These are phyloP conservation scores for Capreolus pygargus DNA, from an alignment of 2,113 vertebrate genomes.

Conservation along the genomic window DNA sequence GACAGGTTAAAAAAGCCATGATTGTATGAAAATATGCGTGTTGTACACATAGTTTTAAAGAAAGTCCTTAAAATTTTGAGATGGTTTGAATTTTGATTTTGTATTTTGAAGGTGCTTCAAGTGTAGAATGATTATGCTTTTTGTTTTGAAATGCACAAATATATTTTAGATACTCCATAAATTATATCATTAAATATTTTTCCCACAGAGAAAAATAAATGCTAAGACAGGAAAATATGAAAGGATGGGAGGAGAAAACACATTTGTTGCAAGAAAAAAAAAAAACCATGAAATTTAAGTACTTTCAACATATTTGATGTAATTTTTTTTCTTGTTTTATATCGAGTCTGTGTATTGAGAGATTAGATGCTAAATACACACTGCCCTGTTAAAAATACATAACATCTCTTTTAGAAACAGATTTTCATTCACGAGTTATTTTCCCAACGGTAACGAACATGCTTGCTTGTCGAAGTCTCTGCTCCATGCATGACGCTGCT, in stretches of 20 bases:
- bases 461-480: conserved; percentile 6
- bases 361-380: background rate
- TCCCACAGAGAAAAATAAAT: background rate
- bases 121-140: background rate
- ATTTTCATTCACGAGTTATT: conserved; percentile 1
- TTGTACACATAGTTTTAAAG: background rate
- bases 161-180: conserved; percentile 1
- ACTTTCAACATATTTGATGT: background rate
- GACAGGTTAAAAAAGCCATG: background rate
- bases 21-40: background rate
- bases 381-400: background rate
- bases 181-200: conserved; percentile 22
- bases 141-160: background rate
- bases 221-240: background rate
- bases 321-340: conserved; percentile 2
- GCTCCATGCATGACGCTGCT: background rate
- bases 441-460: background rate
- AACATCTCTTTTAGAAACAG: conserved; percentile 15
- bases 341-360: background rate
- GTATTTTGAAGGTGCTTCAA: background rate
- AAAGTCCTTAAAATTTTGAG: background rate
- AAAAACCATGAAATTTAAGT: background rate
- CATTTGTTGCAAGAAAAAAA: background rate
- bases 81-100: conserved; percentile 34
- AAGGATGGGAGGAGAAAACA: background rate